Evolutionary conservation across 2,797 vertebrate species (phyloP), one percentile per base, ranked within the genome.

Genomic region (Gallinago nigripennis): DNA sequence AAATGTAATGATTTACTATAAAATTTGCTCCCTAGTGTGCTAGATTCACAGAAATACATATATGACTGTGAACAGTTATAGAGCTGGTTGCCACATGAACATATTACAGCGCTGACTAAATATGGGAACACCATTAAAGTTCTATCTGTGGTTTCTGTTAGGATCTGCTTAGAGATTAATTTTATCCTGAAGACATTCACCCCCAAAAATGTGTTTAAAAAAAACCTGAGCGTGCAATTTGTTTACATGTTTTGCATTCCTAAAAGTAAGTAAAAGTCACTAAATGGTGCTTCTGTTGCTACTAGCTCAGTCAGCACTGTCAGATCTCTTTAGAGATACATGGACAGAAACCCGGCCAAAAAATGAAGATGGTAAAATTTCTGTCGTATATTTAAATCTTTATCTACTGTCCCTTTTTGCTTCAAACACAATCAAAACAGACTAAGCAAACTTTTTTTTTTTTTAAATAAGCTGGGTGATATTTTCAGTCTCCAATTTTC

Each of bases 51-150:
- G 28, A 46, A 56, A 41, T 56, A 27, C n/a, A 5, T 4, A 2
- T 51, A 46, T 72, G 33, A 58, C 56, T 43, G 31, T 64, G 68
- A 90, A 87, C 68, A 71, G 21, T 37, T 69, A 70, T 87, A 71
- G 70, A 91, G 12, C 48, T 66, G 65, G 12, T 82, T 91, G 88
- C 54, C 53, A 61, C 57, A 33, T 50, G 56, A 82, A 87, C 0
- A 0, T 81, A 71, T 71, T 50, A 33, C 10, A 77, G 66, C 0
- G 0, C 18, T 3, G 5, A 54, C n/a, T 92, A 88, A 95, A 82
- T 79, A 92, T 37, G 86, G 78, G 41, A 64, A 51, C 8, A 19
- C 16, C 4, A 21, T 82, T 92, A 53, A 94, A 93, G 28, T 87
- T 87, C 69, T 88, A 4, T 54, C 64, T 78, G 0, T 65, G 50